phyloP scores from a whole-genome alignment of 2,888 invertebrate species.

The Cantharis nigra region DNA sequence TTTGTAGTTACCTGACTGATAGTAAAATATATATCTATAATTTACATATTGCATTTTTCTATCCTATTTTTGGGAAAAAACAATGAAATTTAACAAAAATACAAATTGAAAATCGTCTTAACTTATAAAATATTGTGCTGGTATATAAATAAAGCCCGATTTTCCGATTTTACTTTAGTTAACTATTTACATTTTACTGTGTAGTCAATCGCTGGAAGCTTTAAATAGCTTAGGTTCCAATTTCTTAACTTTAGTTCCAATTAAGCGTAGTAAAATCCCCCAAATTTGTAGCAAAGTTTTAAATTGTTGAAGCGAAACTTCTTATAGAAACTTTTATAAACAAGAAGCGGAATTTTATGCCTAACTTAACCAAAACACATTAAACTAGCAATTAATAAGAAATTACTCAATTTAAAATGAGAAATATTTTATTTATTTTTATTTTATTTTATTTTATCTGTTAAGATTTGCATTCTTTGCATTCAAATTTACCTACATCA shows the following conservation, averaged over 20 bases:
- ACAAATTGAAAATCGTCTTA: not conserved
- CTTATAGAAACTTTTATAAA: not conserved
- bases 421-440: not conserved
- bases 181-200: not conserved
- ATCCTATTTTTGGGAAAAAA: not conserved
- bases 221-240: not conserved
- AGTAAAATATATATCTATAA: slow-evolving; percentile 12
- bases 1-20: slow-evolving; percentile 21
- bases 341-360: not conserved
- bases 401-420: not conserved
- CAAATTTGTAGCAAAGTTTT: slow-evolving; percentile 6
- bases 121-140: not conserved
- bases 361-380: not conserved
- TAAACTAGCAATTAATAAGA: not conserved
- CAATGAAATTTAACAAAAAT: not conserved
- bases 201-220: not conserved
- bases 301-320: not conserved
- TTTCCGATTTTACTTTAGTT: not conserved
- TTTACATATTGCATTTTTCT: slow-evolving; percentile 3
- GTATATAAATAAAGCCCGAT: not conserved
- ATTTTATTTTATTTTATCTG: not conserved
- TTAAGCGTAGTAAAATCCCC: slow-evolving; percentile 7
- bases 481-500: not conserved
- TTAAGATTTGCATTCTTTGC: not conserved
- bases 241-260: slow-evolving; percentile 7